Conservation (phyloP, 2,113 vertebrate genomes). For the Apteryx owenii region DNA sequence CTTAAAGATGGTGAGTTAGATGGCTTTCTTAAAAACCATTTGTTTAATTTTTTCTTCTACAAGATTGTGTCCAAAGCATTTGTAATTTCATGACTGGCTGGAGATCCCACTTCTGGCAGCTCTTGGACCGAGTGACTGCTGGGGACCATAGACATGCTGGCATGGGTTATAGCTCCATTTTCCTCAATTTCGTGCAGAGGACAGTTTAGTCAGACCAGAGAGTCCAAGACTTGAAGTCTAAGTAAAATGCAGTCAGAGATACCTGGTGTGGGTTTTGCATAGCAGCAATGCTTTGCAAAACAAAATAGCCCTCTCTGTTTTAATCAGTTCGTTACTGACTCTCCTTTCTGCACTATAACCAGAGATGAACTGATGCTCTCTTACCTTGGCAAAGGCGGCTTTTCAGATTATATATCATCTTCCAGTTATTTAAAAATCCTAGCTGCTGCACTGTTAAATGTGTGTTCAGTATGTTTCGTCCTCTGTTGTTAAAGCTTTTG, state of each 20-base stretch:
- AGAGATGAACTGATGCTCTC: not conserved
- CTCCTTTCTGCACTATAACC: not conserved
- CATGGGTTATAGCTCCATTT: not conserved
- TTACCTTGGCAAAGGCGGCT: not conserved
- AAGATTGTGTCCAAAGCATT: not conserved
- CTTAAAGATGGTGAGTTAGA: accelerated
- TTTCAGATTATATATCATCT: not conserved
- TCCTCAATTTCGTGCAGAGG: not conserved
- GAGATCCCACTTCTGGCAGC: not conserved
- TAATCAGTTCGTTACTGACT: not conserved
- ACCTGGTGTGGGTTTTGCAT: not conserved
- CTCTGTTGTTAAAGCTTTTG: not conserved
- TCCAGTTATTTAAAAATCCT: not conserved
- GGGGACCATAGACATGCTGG: not conserved
- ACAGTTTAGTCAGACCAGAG: not conserved
- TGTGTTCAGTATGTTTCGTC: not conserved
- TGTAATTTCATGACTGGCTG: not conserved
- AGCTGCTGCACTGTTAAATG: not conserved
- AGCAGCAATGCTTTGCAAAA: not conserved
- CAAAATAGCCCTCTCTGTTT: not conserved
- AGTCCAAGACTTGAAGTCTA: not conserved
- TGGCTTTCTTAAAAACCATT: not conserved
- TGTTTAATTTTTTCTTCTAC: not conserved
- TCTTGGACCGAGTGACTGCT: not conserved
- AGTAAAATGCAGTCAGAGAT: not conserved